Conservation (phyloP, 2,888 invertebrate species). For the Strigamia transsilvanica region DNA sequence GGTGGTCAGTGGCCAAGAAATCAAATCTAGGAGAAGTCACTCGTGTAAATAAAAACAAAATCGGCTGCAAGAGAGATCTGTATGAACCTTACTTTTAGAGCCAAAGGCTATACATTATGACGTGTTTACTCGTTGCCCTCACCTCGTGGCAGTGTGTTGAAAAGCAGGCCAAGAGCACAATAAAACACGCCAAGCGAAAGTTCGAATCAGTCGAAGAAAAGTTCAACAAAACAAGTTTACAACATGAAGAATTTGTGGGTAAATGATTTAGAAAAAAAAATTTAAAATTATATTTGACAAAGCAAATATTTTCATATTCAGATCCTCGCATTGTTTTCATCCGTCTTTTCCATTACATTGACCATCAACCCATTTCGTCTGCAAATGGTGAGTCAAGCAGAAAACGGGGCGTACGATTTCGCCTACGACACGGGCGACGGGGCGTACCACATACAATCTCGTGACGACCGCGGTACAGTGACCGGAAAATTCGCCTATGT, state of each 20-base stretch:
- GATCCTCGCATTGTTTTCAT: not conserved
- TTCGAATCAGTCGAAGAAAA: not conserved
- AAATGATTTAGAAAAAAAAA: not conserved
- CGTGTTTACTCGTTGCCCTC: slow-evolving; percentile 15
- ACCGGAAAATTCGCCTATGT: slow-evolving; percentile 54
- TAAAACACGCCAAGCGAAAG: not conserved
- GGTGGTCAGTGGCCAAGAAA: too few species aligned
- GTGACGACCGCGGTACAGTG: slow-evolving; percentile 50
- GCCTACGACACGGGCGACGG: slow-evolving; percentile 55
- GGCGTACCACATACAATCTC: slow-evolving; percentile 54
- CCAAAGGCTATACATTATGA: slow-evolving; percentile 1
- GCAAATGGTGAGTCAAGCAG: slow-evolving; percentile 49
- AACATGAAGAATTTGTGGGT: not conserved
- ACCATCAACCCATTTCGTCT: slow-evolving; percentile 17
- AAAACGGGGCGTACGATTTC: slow-evolving; percentile 54
- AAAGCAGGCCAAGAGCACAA: slow-evolving; percentile 10
- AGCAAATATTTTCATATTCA: not conserved
- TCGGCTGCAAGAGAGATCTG: not conserved
- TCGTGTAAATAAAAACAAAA: not conserved
- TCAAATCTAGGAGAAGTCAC: too few species aligned
- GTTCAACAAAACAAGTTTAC: not conserved
- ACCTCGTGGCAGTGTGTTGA: not conserved
- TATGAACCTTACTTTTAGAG: not conserved
- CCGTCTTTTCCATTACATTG: not conserved
- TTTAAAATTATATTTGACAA: not conserved